Evolutionary conservation across 1,140 invertebrate species (phyloP), one percentile per base, ranked within the genome.

Genomic region (Aphis craccivora): DNA sequence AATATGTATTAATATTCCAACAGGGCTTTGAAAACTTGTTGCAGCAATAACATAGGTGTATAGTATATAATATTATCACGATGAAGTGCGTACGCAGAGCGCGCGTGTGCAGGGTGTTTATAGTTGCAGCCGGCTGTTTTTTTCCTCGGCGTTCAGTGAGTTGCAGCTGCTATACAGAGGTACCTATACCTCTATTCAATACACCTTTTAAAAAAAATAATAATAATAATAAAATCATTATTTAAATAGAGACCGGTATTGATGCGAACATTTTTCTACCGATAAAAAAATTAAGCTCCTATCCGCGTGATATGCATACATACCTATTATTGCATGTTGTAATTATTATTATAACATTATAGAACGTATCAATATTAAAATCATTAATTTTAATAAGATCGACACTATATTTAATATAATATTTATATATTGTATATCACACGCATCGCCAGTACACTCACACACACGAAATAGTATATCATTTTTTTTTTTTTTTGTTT

Each of bases 211-310:
- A 92, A 92, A 92, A 90, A 67, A 90, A 43, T 81, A 51, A 51
- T 45, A 45, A 51, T 51, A 51, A 51, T 51, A 51, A 91, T 81
- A 91, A 91, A 93, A 86, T 93, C 91, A 93, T 93, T 93, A 93
- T 93, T 93, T 48, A 93, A 93, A 93, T 93, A 92, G 60, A 86
- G 91, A 93, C 91, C 91, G 81, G 91, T 93, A 93, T 93, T n/a
- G 91, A 83, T 43, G 91, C 90, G 3, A 83, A 83, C 67, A 35
- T 83, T 81, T n/a, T 91, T 83, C 60, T 91, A 83, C 76, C 35
- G 7, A 81, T 53, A 90, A 90, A 90, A 53, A 88, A 51, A 51
- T 51, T 88, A 91, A 43, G 4, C 60, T 53, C 1, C 14, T 25
- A 88, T 60, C 35, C 37, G 37, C 35, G 23, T 37, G 43, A 25